Percentiles rank a stretch among this genome's conserved stretches.
phyloP scores from a whole-genome alignment of 1,140 invertebrate genomes.

The Pentalonia nigronervosa region DNA sequence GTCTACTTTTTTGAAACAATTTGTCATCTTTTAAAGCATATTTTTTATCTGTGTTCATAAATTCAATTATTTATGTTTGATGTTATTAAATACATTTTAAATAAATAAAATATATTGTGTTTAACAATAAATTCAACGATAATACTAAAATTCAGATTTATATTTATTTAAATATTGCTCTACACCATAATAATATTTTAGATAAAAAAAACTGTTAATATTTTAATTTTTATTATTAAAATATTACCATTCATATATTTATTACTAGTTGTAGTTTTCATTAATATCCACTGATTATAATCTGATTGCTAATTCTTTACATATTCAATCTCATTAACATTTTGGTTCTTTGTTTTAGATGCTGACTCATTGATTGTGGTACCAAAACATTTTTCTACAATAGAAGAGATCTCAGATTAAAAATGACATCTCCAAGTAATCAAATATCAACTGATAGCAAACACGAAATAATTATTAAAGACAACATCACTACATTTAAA shows the following conservation, averaged over 20 bases:
- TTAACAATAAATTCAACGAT: too few relatives aligned
- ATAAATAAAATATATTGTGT: too few relatives aligned
- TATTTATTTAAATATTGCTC: too few relatives aligned
- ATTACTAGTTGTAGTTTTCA: not conserved
- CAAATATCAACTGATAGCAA: not conserved
- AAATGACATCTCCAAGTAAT: constrained; percentile 59
- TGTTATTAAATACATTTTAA: too few relatives aligned
- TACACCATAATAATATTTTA: too few relatives aligned
- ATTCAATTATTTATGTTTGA: too few relatives aligned
- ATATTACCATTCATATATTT: not conserved
- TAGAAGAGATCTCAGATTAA: constrained; percentile 60
- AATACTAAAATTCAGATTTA: too few relatives aligned
- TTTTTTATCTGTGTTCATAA: too few relatives aligned
- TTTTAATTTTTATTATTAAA: too few relatives aligned
- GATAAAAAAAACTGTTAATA: too few relatives aligned
- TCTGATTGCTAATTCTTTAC: not conserved
- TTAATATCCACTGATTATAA: not conserved
- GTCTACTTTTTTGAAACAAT: too few relatives aligned
- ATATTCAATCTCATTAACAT: not conserved
- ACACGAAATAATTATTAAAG: constrained; percentile 59
- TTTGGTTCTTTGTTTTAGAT: constrained; percentile 49
- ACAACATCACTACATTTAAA: constrained; percentile 51
- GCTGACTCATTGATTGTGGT: constrained; percentile 61
- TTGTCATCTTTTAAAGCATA: too few relatives aligned
- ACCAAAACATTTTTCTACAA: constrained; percentile 61